Evolutionary conservation across 2,888 invertebrate species (phyloP), one percentile per base, ranked within the genome.

Genomic region (Gandaritis pyraliata): DNA sequence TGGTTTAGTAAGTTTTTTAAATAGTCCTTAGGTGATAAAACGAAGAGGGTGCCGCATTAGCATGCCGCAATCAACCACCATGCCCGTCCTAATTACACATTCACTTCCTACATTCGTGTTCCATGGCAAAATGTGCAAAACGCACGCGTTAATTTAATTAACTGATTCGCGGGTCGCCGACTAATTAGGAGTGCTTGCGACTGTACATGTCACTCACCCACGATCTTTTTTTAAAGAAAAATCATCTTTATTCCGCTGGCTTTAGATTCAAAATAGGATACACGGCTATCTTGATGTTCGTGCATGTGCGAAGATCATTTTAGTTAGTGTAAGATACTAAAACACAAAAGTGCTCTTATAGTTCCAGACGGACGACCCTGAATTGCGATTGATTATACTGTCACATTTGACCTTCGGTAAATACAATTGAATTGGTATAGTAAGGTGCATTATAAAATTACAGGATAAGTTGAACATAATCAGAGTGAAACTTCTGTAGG

Each of bases 121-220:
- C 51, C 41, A 61, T 50, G 39, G 61, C 66, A 69, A 74, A 74
- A 76, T 74, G 68, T 72, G 68, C 58, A 55, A 66, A 73, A 73
- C 71, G 75, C 74, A 78, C 75, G 75, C 73, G 75, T 80, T 85
- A 82, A 86, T 86, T 82, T 76, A 85, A 86, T 86, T 84, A 85
- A 78, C 57, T 57, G 61, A 48, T 57, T 61, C 48, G 52, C 76
- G 70, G 71, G 72, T 72, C 66, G 74, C 68, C 64, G 67, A 71
- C 75, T 81, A 81, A 81, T 83, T 83, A 76, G 72, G 76, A 70
- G 71, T 76, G 73, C 76, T 76, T 79, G 48, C 79, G 72, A 74
- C 71, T 69, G 66, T 75, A 71, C 71, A 29, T 29, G 10, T 7
- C 66, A 66, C 70, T 66, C 54, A 38, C 23, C 46, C 18, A 10